phyloP scores from a whole-genome alignment of 2,113 vertebrate species.

The Nannospalax galili region DNA sequence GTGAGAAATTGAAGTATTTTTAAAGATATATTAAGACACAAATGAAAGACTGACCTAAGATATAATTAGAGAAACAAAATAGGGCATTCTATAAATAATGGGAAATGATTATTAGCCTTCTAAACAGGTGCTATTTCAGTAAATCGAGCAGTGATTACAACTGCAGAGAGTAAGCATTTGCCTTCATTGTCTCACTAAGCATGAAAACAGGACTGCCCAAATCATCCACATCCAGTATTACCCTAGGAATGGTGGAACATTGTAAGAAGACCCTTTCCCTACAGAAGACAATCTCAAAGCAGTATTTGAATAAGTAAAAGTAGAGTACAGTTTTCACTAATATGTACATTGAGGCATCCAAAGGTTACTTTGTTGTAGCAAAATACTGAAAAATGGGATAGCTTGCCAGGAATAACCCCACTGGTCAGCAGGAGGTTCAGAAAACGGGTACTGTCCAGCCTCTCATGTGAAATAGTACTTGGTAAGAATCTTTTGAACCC shows the following conservation, averaged over 20 bases:
- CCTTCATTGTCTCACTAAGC: background rate
- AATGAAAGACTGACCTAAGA: constrained; percentile 12
- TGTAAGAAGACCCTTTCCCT: background rate
- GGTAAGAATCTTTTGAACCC: background rate
- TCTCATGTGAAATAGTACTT: background rate
- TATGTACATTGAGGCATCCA: too few species aligned
- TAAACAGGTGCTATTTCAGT: background rate
- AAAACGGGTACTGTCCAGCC: background rate
- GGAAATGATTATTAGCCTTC: background rate
- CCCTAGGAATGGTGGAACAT: too few species aligned
- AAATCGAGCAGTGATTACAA: background rate
- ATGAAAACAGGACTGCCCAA: background rate
- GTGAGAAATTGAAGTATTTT: constrained; percentile 42
- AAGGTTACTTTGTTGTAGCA: background rate
- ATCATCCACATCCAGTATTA: background rate
- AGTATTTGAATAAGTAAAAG: background rate
- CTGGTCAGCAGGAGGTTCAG: background rate
- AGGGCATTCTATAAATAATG: constrained; percentile 4
- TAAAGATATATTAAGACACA: constrained; percentile 6
- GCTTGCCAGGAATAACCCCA: background rate
- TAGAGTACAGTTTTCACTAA: background rate
- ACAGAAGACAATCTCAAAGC: background rate
- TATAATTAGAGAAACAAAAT: background rate
- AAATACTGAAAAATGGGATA: background rate
- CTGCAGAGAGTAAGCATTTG: background rate